These are phyloP conservation scores for Dorcus hopei DNA, from an alignment of 2,888 invertebrate species.

Conservation along the genomic window DNA sequence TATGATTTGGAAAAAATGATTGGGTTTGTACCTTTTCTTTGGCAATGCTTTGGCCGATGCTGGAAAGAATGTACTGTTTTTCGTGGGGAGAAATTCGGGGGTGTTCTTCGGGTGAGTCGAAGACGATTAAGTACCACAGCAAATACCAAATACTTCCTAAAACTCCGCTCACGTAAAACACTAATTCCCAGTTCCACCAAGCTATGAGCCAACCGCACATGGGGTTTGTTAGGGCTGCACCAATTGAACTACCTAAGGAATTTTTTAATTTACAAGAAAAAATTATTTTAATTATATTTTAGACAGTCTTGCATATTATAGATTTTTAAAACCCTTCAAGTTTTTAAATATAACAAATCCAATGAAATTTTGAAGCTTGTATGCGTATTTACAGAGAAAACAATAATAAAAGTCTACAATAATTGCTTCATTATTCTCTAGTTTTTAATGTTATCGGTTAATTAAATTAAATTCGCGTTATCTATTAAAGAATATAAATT, in stretches of 20 bases:
- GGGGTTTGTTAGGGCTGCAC: conserved; percentile 66
- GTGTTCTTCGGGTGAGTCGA: conserved; percentile 63
- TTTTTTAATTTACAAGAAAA: no score
- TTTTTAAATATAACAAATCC: no score
- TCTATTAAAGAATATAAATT: no score
- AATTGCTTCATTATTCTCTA: background rate
- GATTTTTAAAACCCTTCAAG: no score
- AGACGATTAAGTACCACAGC: conserved; percentile 61
- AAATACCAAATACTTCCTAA: conserved; percentile 64
- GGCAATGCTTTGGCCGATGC: conserved; percentile 44
- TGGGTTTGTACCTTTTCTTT: conserved; percentile 9
- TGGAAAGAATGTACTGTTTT: conserved; percentile 56
- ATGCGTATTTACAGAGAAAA: background rate
- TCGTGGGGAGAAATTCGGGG: conserved; percentile 62
- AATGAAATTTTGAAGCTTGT: no score
- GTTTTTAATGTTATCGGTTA: no score
- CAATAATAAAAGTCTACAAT: background rate
- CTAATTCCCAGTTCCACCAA: conserved; percentile 67
- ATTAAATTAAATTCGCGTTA: no score
- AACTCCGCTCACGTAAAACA: conserved; percentile 64
- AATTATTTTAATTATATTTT: background rate
- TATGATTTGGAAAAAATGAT: background rate
- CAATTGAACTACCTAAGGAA: conserved; percentile 59
- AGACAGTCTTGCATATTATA: no score
- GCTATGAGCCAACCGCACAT: conserved; percentile 66